These are phyloP conservation scores for Anolis carolinensis DNA, from an alignment of 2,113 vertebrate species.

Conservation along the genomic window DNA sequence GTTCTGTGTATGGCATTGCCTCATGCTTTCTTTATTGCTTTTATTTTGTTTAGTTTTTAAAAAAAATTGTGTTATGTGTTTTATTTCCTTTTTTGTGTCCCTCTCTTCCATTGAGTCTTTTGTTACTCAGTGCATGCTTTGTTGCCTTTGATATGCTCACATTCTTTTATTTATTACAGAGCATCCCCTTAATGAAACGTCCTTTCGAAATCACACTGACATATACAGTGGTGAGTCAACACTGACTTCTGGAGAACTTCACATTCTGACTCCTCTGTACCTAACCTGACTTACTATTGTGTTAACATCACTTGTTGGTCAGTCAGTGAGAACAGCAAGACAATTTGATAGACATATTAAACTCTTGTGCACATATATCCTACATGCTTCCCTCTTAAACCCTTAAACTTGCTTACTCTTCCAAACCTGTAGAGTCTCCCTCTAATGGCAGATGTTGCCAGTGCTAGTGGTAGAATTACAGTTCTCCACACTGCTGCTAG, in stretches of 20 bases:
- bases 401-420: background rate
- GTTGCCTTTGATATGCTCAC: constrained; percentile 69
- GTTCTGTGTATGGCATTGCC: constrained; percentile 32
- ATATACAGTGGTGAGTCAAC: constrained; percentile 91
- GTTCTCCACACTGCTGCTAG: no score
- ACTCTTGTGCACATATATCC: background rate
- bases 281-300: constrained; percentile 75
- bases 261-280: constrained; percentile 60
- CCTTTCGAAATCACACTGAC: constrained; percentile 88
- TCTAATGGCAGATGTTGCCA: background rate
- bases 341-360: background rate
- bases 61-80: background rate
- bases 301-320: constrained; percentile 50
- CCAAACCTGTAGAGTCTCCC: background rate
- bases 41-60: background rate
- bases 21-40: background rate
- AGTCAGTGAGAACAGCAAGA: constrained; percentile 32
- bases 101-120: background rate
- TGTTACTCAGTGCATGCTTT: constrained; percentile 35
- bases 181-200: constrained; percentile 89
- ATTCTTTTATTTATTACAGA: constrained; percentile 88
- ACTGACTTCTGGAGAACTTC: constrained; percentile 68
- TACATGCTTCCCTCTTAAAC: background rate
- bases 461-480: background rate
- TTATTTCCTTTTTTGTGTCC: background rate